Percentiles rank a stretch among this genome's conserved stretches.
These are phyloP conservation scores for Bedellia somnulentella DNA, from an alignment of 2,888 invertebrate species.

Conservation along the genomic window DNA sequence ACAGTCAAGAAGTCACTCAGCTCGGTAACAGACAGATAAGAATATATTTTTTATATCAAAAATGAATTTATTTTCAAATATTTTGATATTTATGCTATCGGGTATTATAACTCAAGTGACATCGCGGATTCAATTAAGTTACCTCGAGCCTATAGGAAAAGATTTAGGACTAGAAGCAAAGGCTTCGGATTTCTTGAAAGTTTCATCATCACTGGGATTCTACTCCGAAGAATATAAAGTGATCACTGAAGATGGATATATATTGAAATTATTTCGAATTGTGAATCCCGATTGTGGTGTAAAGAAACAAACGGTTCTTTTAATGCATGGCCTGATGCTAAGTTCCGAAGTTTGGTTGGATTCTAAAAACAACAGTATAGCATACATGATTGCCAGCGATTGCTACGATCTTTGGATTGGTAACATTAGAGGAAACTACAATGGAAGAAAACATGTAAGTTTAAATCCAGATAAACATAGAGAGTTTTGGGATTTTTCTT, in stretches of 20 bases:
- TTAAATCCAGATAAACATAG: slow-evolving; percentile 1
- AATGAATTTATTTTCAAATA: too few species aligned
- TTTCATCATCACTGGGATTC: too few species aligned
- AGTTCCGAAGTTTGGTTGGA: not conserved
- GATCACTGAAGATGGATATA: slow-evolving; percentile 2
- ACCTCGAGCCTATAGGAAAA: too few species aligned
- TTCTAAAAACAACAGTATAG: not conserved
- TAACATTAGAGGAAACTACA: not conserved
- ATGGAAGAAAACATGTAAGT: not conserved
- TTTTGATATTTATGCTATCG: too few species aligned
- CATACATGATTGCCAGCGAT: not conserved
- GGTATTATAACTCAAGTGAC: too few species aligned
- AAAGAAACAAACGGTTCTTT: not conserved
- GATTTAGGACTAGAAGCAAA: too few species aligned
- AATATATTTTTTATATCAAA: too few species aligned
- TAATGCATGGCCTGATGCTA: slow-evolving; percentile 1
- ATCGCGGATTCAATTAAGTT: too few species aligned
- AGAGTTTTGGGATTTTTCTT: slow-evolving; percentile 1
- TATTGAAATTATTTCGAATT: not conserved
- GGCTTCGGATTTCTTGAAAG: too few species aligned
- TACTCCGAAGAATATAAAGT: not conserved
- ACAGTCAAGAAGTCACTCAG: too few species aligned
- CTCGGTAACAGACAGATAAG: too few species aligned
- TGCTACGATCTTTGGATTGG: slow-evolving; percentile 1
- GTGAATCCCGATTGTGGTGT: not conserved